Conservation (phyloP, 64 coral and sea anemone genomes). For the Exaiptasia diaphana region DNA sequence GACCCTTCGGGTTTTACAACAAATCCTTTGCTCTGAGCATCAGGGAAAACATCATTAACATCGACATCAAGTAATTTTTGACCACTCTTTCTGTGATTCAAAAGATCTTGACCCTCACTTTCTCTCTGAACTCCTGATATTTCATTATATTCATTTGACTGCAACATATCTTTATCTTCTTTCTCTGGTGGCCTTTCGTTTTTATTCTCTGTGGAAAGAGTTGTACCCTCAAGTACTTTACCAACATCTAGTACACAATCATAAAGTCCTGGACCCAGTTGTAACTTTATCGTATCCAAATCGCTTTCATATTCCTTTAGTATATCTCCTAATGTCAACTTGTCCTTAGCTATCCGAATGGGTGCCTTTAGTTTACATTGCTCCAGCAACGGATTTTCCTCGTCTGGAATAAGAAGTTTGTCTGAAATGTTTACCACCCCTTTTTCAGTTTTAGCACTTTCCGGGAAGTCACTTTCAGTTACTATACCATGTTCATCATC, state of each 20-base stretch:
- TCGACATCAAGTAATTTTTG: no score
- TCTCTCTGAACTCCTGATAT: neutral
- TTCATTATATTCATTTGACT: neutral
- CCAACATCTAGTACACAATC: neutral
- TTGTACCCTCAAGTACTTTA: neutral
- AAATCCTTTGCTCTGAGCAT: no score
- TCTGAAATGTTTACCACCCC: no score
- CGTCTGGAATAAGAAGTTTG: no score
- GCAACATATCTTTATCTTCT: neutral
- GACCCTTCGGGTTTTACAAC: no score
- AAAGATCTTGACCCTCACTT: no score
- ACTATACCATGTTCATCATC: no score
- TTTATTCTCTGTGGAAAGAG: neutral
- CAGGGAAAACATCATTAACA: no score
- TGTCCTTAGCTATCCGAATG: conserved; percentile 1
- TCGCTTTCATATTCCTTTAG: conserved; percentile 39
- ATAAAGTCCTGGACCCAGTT: conserved; percentile 31
- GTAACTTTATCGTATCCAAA: conserved; percentile 7
- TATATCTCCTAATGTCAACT: conserved; percentile 32
- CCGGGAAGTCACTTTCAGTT: no score
- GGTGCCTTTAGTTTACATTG: conserved; percentile 23
- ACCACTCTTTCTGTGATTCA: no score
- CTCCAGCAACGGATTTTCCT: neutral
- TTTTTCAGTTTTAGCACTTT: no score
- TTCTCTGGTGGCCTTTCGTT: neutral